phyloP scores from a whole-genome alignment of 2,888 invertebrate genomes.

The Sarcophaga carnaria region DNA sequence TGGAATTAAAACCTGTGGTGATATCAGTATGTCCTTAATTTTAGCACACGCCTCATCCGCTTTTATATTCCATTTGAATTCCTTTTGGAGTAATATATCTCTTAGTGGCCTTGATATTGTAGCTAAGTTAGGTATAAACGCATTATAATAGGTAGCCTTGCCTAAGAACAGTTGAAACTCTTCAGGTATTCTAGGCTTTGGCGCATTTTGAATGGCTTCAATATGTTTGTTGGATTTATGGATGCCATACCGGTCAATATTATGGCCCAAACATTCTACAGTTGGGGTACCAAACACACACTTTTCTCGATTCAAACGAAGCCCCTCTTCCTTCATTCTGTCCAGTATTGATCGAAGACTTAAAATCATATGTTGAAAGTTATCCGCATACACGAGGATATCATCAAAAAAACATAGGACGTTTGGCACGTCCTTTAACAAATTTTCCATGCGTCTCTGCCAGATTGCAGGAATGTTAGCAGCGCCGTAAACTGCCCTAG shows the following conservation, averaged over 20 bases:
- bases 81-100: not conserved
- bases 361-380: too few species aligned
- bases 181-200: slow-evolving; percentile 28
- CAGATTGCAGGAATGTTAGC: too few species aligned
- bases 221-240: slow-evolving; percentile 53
- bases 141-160: slow-evolving; percentile 23
- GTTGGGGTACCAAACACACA: slow-evolving; percentile 45
- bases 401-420: too few species aligned
- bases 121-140: slow-evolving; percentile 24
- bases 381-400: too few species aligned
- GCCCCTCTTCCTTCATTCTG: not conserved
- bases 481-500: too few species aligned
- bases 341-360: not conserved
- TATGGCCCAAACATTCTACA: slow-evolving; percentile 52
- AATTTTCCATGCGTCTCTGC: too few species aligned
- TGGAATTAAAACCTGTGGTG: slow-evolving; percentile 25
- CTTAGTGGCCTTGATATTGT: slow-evolving; percentile 21
- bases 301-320: slow-evolving; percentile 12
- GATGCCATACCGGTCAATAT: slow-evolving; percentile 49
- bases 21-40: slow-evolving; percentile 1
- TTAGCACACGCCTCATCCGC: slow-evolving; percentile 5
- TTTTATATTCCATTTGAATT: not conserved
- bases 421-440: too few species aligned
- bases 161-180: slow-evolving; percentile 7
- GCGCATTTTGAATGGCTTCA: slow-evolving; percentile 17